phyloP scores from a whole-genome alignment of 2,797 vertebrate species.

The Peromyscus nudipes region DNA sequence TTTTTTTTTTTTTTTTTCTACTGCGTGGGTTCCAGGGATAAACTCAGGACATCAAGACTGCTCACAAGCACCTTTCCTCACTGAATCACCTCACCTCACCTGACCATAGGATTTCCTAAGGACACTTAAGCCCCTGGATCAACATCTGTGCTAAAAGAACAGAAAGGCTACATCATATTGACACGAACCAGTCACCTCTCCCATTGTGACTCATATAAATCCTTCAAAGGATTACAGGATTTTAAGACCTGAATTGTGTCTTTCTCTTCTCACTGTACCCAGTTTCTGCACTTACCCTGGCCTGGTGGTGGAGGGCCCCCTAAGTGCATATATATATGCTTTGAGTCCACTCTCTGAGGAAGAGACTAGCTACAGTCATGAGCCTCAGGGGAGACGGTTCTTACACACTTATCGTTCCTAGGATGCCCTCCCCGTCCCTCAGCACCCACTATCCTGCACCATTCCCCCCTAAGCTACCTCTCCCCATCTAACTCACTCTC shows the following conservation, averaged over 20 bases:
- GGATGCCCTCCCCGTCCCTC: rapidly evolving
- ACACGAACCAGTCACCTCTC: background rate
- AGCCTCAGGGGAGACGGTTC: background rate
- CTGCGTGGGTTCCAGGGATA: background rate
- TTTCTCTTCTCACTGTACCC: background rate
- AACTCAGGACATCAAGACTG: background rate
- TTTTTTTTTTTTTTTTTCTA: background rate
- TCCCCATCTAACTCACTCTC: background rate
- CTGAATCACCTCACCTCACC: background rate
- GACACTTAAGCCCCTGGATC: background rate
- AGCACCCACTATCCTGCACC: background rate
- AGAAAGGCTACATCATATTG: background rate
- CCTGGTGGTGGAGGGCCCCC: background rate
- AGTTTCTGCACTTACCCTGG: background rate
- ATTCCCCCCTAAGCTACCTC: background rate
- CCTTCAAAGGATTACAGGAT: background rate
- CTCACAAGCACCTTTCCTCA: background rate
- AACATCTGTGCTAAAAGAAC: background rate
- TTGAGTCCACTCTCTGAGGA: background rate
- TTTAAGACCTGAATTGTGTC: background rate
- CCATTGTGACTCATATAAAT: background rate
- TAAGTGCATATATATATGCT: background rate
- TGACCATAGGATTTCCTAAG: background rate
- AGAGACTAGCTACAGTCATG: background rate
- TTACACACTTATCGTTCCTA: background rate